These are phyloP conservation scores for Lamprologus ornatipinnis DNA, from an alignment of 2,113 vertebrate species.

Conservation along the genomic window DNA sequence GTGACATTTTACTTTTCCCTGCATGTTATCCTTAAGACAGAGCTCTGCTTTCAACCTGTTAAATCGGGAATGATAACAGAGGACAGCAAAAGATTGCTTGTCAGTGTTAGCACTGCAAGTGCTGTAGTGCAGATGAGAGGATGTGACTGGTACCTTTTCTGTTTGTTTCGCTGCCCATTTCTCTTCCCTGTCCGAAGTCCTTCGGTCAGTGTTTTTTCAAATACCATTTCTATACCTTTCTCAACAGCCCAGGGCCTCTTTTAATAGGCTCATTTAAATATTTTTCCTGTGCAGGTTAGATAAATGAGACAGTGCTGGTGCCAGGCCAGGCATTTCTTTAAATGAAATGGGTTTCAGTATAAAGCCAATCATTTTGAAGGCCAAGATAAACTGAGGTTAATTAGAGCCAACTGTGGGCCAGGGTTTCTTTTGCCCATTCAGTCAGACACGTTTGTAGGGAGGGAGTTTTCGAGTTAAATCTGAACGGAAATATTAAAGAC, in stretches of 20 bases:
- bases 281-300: slow-evolving; percentile 29
- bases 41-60: slow-evolving; percentile 17
- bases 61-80: slow-evolving; percentile 21
- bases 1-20: neutral
- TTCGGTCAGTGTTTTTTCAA: neutral
- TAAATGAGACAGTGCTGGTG: slow-evolving; percentile 10
- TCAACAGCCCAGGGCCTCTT: slow-evolving; percentile 1
- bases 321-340: slow-evolving; percentile 27
- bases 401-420: slow-evolving; percentile 32
- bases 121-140: neutral
- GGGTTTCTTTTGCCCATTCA: neutral
- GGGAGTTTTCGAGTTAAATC: neutral
- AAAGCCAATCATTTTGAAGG: slow-evolving; percentile 48
- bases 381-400: slow-evolving; percentile 49
- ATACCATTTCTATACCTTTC: neutral
- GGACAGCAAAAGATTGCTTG: slow-evolving; percentile 39
- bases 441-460: neutral
- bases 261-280: slow-evolving; percentile 57
- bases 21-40: slow-evolving; percentile 18
- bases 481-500: neutral
- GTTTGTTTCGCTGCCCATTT: slow-evolving; percentile 17
- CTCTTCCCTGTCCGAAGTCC: neutral
- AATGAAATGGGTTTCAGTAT: slow-evolving; percentile 16
- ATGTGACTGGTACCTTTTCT: slow-evolving; percentile 5
- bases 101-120: slow-evolving; percentile 5